phyloP scores from a whole-genome alignment of 1,140 invertebrate genomes.

The Liolophura sinensis region DNA sequence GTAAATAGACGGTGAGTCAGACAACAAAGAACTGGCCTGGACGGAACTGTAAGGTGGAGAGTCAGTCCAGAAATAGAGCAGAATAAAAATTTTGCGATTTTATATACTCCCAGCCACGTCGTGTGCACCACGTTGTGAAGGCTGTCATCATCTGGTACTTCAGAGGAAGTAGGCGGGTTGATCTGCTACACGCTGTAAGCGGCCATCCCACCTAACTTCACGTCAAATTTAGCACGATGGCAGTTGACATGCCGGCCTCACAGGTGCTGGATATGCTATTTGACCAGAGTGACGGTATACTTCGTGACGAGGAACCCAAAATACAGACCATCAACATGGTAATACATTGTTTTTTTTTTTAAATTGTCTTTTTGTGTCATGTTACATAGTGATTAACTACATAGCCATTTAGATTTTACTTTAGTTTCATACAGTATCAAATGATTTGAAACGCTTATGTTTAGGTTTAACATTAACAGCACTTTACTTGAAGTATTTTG shows the following conservation, averaged over 20 bases:
- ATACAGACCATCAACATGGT: slow-evolving; percentile 20
- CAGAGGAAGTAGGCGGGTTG: too few relatives aligned
- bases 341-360: slow-evolving; percentile 27
- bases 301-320: slow-evolving; percentile 25
- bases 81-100: too few relatives aligned
- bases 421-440: background rate
- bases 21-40: too few relatives aligned
- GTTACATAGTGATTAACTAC: background rate
- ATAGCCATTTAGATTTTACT: background rate
- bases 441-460: background rate
- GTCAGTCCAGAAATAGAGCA: too few relatives aligned
- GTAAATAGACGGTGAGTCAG: too few relatives aligned
- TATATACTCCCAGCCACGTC: too few relatives aligned
- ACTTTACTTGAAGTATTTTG: too few relatives aligned
- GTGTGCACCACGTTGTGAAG: too few relatives aligned
- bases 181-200: too few relatives aligned
- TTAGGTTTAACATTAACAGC: background rate
- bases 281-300: slow-evolving; percentile 36
- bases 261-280: slow-evolving; percentile 39
- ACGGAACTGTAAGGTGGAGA: too few relatives aligned
- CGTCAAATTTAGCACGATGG: background rate
- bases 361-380: background rate
- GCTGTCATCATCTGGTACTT: too few relatives aligned
- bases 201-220: too few relatives aligned
- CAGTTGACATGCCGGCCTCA: slow-evolving; percentile 1